Evolutionary conservation across 92 coral and sea anemone genomes (phyloP).

Genomic region (Metridium senile): DNA sequence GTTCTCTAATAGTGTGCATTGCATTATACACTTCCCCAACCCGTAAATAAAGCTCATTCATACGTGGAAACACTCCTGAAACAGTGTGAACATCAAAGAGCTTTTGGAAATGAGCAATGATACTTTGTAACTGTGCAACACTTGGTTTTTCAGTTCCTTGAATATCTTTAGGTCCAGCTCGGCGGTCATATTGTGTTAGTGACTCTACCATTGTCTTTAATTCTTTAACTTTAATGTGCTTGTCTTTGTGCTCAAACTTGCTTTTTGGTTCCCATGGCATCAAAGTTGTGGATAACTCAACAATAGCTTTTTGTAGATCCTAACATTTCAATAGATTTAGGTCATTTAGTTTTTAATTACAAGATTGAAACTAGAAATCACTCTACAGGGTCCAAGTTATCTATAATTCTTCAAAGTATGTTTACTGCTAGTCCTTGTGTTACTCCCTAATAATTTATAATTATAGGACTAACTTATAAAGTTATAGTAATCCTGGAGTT

Average conservation of each 20-base stretch:
- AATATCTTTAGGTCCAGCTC: conserved; percentile 74
- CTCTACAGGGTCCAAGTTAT: too few species aligned
- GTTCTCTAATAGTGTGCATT: conserved; percentile 87
- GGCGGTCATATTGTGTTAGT: conserved; percentile 57
- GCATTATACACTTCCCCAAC: conserved; percentile 93
- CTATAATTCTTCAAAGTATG: too few species aligned
- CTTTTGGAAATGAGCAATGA: conserved; percentile 94
- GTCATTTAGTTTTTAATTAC: too few species aligned
- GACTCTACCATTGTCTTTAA: conserved; percentile 65
- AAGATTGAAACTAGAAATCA: too few species aligned
- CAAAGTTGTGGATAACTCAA: conserved; percentile 60
- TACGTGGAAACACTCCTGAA: conserved; percentile 88
- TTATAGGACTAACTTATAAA: too few species aligned
- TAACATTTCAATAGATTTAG: conserved; percentile 12
- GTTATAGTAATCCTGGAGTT: too few species aligned
- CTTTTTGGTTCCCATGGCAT: conserved; percentile 89
- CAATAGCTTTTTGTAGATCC: conserved; percentile 75
- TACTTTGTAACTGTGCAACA: conserved; percentile 75
- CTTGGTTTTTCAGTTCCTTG: conserved; percentile 65
- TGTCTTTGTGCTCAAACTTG: conserved; percentile 52
- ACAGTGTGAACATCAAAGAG: conserved; percentile 83
- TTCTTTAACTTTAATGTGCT: conserved; percentile 53
- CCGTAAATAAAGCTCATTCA: conserved; percentile 91
- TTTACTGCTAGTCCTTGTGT: too few species aligned
- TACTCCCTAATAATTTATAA: too few species aligned